Conservation (phyloP, 2,113 vertebrate genomes). For the Rattus rattus region DNA sequence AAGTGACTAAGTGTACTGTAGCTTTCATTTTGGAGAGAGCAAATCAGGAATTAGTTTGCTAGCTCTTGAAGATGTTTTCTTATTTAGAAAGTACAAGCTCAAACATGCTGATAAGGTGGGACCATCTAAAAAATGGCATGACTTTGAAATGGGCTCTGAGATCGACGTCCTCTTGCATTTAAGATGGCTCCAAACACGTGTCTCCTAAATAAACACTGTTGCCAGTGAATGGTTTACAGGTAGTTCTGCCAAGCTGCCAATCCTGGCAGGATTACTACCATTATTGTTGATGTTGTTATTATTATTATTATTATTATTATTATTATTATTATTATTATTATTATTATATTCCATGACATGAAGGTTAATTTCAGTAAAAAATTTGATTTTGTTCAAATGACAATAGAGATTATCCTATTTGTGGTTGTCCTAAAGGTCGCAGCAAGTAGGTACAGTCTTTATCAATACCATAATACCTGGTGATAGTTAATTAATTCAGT, state of each 20-base stretch:
- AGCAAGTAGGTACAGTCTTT: background rate
- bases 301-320: background rate
- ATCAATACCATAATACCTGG: background rate
- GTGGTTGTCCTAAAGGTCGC: background rate
- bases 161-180: conserved; percentile 18
- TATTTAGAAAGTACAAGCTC: background rate
- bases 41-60: background rate
- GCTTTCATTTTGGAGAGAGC: background rate
- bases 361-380: conserved; percentile 62
- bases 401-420: conserved; percentile 6
- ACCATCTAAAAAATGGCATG: conserved; percentile 18
- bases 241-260: background rate
- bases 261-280: background rate
- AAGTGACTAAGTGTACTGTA: background rate
- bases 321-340: background rate
- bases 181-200: background rate
- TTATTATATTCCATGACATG: background rate
- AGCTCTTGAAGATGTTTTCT: background rate
- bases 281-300: background rate
- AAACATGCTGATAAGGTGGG: background rate
- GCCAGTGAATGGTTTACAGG: background rate
- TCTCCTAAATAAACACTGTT: background rate
- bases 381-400: conserved; percentile 10
- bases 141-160: background rate
- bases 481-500: conserved; percentile 31